Conservation (phyloP, 2,113 vertebrate genomes). For the Periophthalmus modestus region DNA sequence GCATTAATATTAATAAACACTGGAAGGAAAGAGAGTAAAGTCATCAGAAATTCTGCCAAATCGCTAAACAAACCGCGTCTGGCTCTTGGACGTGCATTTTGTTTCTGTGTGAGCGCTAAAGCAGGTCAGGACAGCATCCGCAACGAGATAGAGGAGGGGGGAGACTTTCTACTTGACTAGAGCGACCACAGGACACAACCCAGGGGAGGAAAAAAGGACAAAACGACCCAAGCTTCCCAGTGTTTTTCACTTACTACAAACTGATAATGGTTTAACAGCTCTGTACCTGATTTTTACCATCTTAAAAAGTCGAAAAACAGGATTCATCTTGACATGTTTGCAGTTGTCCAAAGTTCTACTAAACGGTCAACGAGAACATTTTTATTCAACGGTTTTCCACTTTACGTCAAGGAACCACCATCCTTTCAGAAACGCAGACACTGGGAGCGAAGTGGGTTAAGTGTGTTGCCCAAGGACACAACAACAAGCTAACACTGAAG, state of each 20-base stretch:
- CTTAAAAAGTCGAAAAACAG: no score
- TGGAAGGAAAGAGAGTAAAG: slow-evolving; percentile 22
- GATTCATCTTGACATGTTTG: no score
- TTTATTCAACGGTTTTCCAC: no score
- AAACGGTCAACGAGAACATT: no score
- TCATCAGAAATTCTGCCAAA: slow-evolving; percentile 52
- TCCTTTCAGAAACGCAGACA: no score
- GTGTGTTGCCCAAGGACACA: no score
- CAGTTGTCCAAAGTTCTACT: no score
- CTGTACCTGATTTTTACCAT: no score
- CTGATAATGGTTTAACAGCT: not conserved
- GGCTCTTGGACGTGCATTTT: slow-evolving; percentile 44
- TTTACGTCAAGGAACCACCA: no score
- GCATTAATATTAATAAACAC: slow-evolving; percentile 42
- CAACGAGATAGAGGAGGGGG: slow-evolving; percentile 1
- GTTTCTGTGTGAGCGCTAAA: slow-evolving; percentile 37
- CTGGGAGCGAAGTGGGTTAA: no score
- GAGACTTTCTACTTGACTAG: slow-evolving; percentile 11
- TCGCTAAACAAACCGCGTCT: slow-evolving; percentile 39
- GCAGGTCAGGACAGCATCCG: slow-evolving; percentile 41
- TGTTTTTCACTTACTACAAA: slow-evolving; percentile 2
- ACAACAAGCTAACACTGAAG: no score
- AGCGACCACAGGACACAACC: slow-evolving; percentile 8
- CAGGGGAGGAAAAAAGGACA: slow-evolving; percentile 11
- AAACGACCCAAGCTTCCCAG: slow-evolving; percentile 6